phyloP scores from a whole-genome alignment of 2,113 vertebrate genomes.

The Strigops habroptila region DNA sequence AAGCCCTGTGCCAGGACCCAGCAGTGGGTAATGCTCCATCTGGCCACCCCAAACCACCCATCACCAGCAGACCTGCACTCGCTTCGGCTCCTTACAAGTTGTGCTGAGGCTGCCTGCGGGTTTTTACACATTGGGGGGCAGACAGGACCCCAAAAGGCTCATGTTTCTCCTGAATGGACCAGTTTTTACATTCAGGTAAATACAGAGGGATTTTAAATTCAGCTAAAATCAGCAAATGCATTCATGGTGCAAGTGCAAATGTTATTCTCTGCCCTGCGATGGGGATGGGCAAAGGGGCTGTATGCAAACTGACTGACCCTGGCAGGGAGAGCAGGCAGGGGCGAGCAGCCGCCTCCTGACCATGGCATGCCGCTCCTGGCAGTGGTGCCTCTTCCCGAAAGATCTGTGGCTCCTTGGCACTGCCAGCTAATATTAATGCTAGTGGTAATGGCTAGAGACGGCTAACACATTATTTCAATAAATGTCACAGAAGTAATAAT shows the following conservation, averaged over 20 bases:
- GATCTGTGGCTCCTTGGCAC: background rate
- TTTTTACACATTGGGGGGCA: fast-evolving
- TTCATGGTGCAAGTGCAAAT: background rate
- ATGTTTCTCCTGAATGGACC: background rate
- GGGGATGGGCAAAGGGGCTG: background rate
- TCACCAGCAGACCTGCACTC: background rate
- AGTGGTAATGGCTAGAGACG: background rate
- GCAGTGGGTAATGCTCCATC: background rate
- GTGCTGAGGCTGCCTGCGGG: background rate
- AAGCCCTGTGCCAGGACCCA: background rate
- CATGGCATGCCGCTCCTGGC: background rate
- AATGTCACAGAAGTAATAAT: background rate
- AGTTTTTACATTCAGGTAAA: background rate
- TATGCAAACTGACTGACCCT: background rate
- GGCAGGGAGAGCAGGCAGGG: background rate
- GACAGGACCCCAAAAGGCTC: background rate
- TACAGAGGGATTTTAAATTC: background rate
- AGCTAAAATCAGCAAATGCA: background rate
- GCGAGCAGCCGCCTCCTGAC: background rate
- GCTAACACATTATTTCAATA: background rate
- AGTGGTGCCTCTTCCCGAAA: background rate
- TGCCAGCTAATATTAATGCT: no score
- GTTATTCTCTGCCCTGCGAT: background rate
- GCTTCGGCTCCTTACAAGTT: fast-evolving
- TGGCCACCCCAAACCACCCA: background rate